Evolutionary conservation across 1,140 invertebrate species (phyloP).

Genomic region (Leptinotarsa lineolata): DNA sequence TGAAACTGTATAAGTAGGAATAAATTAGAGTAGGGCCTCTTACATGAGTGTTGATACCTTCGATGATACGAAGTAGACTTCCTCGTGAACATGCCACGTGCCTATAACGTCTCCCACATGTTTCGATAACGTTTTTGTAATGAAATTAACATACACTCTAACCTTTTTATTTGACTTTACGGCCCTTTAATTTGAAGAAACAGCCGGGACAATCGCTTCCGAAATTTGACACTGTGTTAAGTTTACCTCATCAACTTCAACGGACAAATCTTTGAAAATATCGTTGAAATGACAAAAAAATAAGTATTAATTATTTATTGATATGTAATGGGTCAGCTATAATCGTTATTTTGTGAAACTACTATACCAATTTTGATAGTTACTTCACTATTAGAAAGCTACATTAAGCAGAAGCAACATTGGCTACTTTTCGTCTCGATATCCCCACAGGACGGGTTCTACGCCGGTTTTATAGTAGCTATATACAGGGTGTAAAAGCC

Average conservation of each 20-base stretch:
- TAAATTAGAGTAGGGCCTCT: not conserved
- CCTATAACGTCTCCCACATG: not conserved
- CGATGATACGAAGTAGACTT: not conserved
- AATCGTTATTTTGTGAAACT: no score
- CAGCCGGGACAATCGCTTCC: not conserved
- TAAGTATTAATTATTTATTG: no score
- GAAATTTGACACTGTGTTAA: not conserved
- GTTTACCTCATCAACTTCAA: not conserved
- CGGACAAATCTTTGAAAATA: not conserved
- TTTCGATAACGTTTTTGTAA: not conserved
- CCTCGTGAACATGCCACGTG: not conserved
- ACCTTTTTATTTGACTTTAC: not conserved
- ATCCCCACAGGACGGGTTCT: no score
- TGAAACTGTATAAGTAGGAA: not conserved
- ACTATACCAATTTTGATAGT: no score
- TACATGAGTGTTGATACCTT: not conserved
- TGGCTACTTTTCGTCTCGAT: no score
- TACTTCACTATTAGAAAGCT: no score
- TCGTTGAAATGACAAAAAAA: not conserved
- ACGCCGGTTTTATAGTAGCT: no score
- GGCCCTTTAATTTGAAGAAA: not conserved
- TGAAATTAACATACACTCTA: slow-evolving; percentile 2
- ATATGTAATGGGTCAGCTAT: no score
- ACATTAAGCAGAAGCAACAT: no score
- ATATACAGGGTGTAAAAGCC: no score